phyloP scores from a whole-genome alignment of 2,113 vertebrate genomes.

The Urocynchramus pylzowi region DNA sequence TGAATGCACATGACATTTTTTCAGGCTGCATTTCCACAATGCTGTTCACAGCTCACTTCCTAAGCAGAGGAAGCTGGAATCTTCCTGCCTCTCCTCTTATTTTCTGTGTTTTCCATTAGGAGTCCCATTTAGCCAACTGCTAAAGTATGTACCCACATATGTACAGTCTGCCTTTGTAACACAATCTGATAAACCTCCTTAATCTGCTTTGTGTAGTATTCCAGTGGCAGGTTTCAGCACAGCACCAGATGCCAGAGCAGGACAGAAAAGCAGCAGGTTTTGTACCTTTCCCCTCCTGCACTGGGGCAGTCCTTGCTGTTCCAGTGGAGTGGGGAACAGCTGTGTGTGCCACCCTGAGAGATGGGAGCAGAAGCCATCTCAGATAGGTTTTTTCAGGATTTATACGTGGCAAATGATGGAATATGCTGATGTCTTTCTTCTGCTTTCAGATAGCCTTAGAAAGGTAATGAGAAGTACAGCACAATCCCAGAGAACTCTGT shows the following conservation, averaged over 20 bases:
- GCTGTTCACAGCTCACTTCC: background rate
- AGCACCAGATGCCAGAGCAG: background rate
- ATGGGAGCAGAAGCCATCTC: background rate
- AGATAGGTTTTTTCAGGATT: background rate
- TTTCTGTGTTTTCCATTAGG: background rate
- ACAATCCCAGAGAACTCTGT: fast-evolving
- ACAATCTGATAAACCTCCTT: background rate
- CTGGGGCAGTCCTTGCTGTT: background rate
- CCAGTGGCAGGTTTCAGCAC: background rate
- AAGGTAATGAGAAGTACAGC: background rate
- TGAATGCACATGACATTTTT: background rate
- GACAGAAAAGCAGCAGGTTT: background rate
- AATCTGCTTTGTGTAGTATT: background rate
- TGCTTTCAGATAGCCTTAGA: background rate
- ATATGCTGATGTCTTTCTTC: background rate
- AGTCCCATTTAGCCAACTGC: background rate
- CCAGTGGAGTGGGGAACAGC: background rate
- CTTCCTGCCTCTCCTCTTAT: background rate
- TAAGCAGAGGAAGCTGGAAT: background rate
- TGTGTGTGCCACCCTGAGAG: background rate
- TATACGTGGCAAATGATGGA: background rate
- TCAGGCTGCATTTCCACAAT: background rate
- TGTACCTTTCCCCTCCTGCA: background rate
- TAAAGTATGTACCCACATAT: background rate
- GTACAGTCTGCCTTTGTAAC: background rate